Conservation (phyloP, 2,888 invertebrate genomes). For the Stenotaenia linearis region DNA sequence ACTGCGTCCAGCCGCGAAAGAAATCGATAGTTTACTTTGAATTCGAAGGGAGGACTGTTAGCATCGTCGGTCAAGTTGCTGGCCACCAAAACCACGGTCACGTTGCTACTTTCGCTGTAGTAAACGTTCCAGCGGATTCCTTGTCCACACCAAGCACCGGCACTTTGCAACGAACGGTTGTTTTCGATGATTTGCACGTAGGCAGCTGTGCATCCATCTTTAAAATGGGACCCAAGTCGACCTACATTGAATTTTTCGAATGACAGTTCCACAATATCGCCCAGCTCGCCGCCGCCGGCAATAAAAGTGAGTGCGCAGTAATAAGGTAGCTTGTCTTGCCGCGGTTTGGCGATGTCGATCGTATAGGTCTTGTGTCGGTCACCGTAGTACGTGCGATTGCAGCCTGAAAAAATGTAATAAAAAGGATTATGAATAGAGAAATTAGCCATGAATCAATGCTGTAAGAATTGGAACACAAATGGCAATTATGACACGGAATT, state of each 20-base stretch:
- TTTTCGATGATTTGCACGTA: slow-evolving; percentile 70
- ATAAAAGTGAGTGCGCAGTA: slow-evolving; percentile 77
- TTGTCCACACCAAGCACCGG: slow-evolving; percentile 77
- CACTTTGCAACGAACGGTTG: slow-evolving; percentile 60
- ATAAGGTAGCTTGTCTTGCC: slow-evolving; percentile 67
- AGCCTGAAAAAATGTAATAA: slow-evolving; percentile 56
- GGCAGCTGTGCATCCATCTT: slow-evolving; percentile 74
- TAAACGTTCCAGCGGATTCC: slow-evolving; percentile 80
- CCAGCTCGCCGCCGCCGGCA: slow-evolving; percentile 69
- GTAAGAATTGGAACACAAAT: not conserved
- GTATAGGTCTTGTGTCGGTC: slow-evolving; percentile 69
- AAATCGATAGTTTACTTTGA: slow-evolving; percentile 77
- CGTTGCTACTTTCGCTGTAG: slow-evolving; percentile 72
- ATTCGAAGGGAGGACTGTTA: slow-evolving; percentile 45
- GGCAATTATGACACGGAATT: not conserved
- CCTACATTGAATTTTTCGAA: slow-evolving; percentile 79
- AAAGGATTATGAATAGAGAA: not conserved
- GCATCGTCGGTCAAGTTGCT: slow-evolving; percentile 1
- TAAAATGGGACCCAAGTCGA: slow-evolving; percentile 67
- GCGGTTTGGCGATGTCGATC: slow-evolving; percentile 66
- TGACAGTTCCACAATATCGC: slow-evolving; percentile 73
- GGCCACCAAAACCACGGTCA: slow-evolving; percentile 58
- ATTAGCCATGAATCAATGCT: not conserved
- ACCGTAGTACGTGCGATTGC: slow-evolving; percentile 76
- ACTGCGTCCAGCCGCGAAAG: slow-evolving; percentile 58